These are phyloP conservation scores for Strix aluco DNA, from an alignment of 2,113 vertebrate species.

Conservation along the genomic window DNA sequence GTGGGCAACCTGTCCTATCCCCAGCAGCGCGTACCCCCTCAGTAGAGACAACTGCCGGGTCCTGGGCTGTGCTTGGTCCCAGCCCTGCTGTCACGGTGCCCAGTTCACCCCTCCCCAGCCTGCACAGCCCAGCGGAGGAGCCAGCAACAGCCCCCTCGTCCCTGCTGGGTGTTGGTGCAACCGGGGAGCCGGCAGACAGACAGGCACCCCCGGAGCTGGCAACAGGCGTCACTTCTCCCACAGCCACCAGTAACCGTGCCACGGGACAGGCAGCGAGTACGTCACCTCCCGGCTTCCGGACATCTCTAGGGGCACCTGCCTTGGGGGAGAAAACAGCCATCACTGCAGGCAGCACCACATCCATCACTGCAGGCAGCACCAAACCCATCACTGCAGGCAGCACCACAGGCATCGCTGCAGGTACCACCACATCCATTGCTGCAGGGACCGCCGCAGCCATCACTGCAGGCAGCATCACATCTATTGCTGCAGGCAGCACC, in stretches of 20 bases:
- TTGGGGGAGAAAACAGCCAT: not conserved
- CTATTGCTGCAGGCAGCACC: fast-evolving
- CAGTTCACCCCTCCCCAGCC: not conserved
- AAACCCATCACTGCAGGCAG: not conserved
- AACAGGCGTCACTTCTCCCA: not conserved
- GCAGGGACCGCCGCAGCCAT: fast-evolving
- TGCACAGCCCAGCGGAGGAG: not conserved
- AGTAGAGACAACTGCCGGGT: not conserved
- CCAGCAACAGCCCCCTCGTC: not conserved
- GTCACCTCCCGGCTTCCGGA: not conserved
- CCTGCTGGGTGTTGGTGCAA: not conserved
- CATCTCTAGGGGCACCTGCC: not conserved
- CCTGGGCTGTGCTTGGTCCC: fast-evolving
- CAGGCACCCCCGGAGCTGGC: fast-evolving
- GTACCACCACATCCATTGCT: fast-evolving
- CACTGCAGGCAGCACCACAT: fast-evolving
- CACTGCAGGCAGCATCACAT: fast-evolving
- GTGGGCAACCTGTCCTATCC: not conserved
- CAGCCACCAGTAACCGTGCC: fast-evolving
- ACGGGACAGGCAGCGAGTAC: fast-evolving
- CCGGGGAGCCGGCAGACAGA: fast-evolving
- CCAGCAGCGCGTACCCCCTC: fast-evolving
- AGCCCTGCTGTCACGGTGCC: not conserved
- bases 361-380: not conserved
- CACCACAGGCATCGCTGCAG: not conserved